A percentile compares a stretch with the other conserved stretches of the same genome.
These are phyloP conservation scores for Petromus typicus DNA, from an alignment of 2,113 vertebrate species.

Conservation along the genomic window DNA sequence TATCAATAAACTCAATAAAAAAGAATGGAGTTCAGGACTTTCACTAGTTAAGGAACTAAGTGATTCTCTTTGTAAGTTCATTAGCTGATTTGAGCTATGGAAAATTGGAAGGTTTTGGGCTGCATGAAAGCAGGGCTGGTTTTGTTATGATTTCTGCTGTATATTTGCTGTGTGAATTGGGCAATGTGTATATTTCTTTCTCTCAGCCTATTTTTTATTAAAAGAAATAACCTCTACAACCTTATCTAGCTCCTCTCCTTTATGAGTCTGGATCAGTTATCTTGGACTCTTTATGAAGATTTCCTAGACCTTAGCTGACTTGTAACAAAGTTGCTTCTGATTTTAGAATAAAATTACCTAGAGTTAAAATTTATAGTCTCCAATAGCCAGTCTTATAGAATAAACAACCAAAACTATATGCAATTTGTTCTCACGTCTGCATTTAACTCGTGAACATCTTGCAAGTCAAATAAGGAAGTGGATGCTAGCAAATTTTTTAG, in stretches of 20 bases:
- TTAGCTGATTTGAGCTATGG: neutral
- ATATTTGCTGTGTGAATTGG: neutral
- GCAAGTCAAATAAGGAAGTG: neutral
- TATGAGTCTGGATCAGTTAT: neutral
- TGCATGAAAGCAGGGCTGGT: neutral
- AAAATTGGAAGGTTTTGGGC: neutral
- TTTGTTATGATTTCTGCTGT: slow-evolving; percentile 10
- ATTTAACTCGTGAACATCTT: neutral
- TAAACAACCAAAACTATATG: neutral
- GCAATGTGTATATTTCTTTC: neutral
- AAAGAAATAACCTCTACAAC: neutral
- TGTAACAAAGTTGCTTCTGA: neutral
- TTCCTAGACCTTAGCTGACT: slow-evolving; percentile 3
- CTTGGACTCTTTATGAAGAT: neutral
- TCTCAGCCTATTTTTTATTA: neutral
- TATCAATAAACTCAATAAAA: too few relatives aligned
- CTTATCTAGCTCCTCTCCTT: neutral
- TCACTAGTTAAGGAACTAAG: neutral
- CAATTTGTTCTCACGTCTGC: neutral
- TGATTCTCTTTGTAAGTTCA: neutral
- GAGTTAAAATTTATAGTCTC: neutral
- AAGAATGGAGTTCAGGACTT: neutral
- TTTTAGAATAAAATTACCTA: neutral
- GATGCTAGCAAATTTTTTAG: neutral
- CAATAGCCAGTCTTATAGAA: neutral